Percentiles rank a stretch among this genome's conserved stretches.
Conservation (phyloP, 2,888 invertebrate genomes). For the Xylota sylvarum region DNA sequence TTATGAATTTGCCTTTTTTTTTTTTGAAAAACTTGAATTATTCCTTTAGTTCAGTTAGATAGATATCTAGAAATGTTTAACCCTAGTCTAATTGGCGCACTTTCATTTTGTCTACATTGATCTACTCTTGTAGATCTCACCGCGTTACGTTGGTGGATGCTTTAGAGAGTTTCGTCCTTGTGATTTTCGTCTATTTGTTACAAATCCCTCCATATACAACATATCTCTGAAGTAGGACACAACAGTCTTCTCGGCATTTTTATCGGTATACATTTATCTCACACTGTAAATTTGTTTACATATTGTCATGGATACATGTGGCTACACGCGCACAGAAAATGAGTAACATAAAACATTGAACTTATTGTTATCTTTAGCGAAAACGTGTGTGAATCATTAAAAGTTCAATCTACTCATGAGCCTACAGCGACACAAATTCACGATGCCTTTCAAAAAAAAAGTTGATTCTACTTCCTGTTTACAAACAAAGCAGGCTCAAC, state of each 20-base stretch:
- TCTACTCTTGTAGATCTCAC: too few species aligned
- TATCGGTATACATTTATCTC: neutral
- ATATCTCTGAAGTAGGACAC: too few species aligned
- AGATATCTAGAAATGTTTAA: too few species aligned
- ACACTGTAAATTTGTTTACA: neutral
- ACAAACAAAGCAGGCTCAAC: constrained; percentile 20
- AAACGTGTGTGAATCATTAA: constrained; percentile 24
- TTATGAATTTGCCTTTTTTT: too few species aligned
- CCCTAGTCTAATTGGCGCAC: too few species aligned
- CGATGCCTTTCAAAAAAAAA: constrained; percentile 27
- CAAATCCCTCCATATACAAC: too few species aligned
- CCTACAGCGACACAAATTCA: constrained; percentile 4
- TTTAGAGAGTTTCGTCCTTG: too few species aligned
- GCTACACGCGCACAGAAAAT: neutral
- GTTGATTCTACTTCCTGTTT: constrained; percentile 37
- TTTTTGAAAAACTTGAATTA: too few species aligned
- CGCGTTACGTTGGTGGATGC: too few species aligned
- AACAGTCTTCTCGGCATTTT: neutral
- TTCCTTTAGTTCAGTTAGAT: too few species aligned
- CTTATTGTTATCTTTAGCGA: constrained; percentile 14
- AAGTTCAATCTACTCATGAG: neutral
- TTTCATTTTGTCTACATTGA: too few species aligned
- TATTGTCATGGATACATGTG: neutral
- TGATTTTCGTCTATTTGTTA: too few species aligned
- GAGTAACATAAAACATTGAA: constrained; percentile 16